These are phyloP conservation scores for Kobus ellipsiprymnus DNA, from an alignment of 2,113 vertebrate species.

Conservation along the genomic window DNA sequence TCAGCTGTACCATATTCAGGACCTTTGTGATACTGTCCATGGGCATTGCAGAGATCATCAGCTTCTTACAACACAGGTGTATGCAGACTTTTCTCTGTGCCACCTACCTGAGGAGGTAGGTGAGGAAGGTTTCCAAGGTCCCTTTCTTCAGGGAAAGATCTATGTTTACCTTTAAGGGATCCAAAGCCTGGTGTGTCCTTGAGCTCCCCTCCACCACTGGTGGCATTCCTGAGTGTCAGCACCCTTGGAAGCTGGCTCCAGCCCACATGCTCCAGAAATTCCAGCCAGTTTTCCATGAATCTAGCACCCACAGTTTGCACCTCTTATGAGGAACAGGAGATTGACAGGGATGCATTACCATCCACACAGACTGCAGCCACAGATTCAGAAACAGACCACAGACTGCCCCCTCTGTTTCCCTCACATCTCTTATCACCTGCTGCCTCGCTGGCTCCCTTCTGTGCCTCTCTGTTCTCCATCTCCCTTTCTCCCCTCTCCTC, in stretches of 20 bases:
- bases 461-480: too few species aligned
- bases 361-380: too few species aligned
- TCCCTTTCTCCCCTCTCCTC: too few species aligned
- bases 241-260: accelerated
- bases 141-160: too few species aligned
- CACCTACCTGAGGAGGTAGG: too few species aligned
- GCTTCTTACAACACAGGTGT: background rate
- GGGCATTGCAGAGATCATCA: background rate
- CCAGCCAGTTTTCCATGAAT: background rate
- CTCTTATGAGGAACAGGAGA: too few species aligned
- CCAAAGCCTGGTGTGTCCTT: background rate
- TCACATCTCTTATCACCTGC: too few species aligned
- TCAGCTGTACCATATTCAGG: too few species aligned
- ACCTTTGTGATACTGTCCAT: too few species aligned
- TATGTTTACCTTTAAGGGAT: background rate
- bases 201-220: accelerated
- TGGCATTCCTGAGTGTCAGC: accelerated
- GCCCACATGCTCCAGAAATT: background rate
- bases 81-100: accelerated
- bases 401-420: accelerated
- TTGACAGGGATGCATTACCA: too few species aligned
- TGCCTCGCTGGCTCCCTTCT: accelerated
- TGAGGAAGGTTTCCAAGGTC: too few species aligned
- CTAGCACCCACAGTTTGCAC: background rate
- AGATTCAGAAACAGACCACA: too few species aligned